Conservation (phyloP, 1,140 invertebrate species). For the Papilio dardanus region DNA sequence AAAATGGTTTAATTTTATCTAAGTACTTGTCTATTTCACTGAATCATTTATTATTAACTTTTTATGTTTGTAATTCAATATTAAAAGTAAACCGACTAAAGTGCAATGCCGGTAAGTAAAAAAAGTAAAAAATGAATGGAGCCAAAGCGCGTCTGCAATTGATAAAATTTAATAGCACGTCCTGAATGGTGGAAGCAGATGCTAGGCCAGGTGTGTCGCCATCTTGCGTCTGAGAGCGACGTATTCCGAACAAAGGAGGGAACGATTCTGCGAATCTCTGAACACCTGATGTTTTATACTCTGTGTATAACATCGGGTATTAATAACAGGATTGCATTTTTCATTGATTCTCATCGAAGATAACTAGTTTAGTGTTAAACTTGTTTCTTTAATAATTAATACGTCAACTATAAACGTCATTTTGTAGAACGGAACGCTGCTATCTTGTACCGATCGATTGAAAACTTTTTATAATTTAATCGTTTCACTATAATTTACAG, state of each 20-base stretch:
- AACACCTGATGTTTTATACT: conserved; percentile 29
- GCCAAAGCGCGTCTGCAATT: conserved; percentile 60
- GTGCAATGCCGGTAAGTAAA: conserved; percentile 35
- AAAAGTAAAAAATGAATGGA: conserved; percentile 57
- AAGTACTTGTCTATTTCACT: not conserved
- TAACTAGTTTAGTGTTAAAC: conserved; percentile 23
- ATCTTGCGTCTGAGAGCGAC: conserved; percentile 46
- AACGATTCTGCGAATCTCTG: conserved; percentile 43
- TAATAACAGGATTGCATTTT: conserved; percentile 36
- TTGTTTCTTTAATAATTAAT: conserved; percentile 12
- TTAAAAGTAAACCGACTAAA: not conserved
- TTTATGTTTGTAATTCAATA: not conserved
- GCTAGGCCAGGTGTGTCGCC: conserved; percentile 67
- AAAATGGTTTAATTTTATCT: not conserved
- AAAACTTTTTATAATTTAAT: not conserved
- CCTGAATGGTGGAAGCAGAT: conserved; percentile 69
- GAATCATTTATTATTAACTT: not conserved
- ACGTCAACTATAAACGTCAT: conserved; percentile 1
- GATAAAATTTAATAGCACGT: conserved; percentile 69
- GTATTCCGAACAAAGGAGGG: conserved; percentile 48
- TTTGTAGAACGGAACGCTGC: not conserved
- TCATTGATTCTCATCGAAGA: conserved; percentile 9
- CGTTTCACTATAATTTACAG: not conserved
- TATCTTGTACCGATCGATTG: not conserved
- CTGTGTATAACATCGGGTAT: conserved; percentile 46